Conservation (phyloP, 1,140 invertebrate species). For the Drosophila funebris region DNA sequence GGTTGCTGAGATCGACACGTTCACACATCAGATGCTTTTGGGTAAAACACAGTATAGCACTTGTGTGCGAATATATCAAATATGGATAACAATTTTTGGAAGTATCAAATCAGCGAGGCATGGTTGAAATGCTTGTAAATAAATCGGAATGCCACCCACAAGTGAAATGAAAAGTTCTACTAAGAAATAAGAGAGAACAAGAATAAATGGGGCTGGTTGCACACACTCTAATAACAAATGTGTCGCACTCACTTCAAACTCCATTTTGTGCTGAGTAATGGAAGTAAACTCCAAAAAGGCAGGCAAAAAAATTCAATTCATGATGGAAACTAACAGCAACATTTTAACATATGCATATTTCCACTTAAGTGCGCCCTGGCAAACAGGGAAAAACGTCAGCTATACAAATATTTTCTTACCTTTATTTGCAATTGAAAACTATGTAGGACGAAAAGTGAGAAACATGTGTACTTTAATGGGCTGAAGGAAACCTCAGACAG, state of each 20-base stretch:
- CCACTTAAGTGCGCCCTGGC: slow-evolving; percentile 3
- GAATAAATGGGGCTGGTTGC: background rate
- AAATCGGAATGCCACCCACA: slow-evolving; percentile 16
- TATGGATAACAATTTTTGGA: slow-evolving; percentile 1
- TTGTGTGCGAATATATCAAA: background rate
- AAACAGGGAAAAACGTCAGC: background rate
- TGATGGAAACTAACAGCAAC: background rate
- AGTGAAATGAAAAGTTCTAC: background rate
- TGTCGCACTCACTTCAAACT: slow-evolving; percentile 5
- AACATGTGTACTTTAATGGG: background rate
- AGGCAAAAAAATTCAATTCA: background rate
- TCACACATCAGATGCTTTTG: no score
- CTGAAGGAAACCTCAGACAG: background rate
- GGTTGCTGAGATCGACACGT: no score
- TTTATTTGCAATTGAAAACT: background rate
- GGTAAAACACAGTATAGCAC: slow-evolving; percentile 42
- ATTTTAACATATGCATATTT: slow-evolving; percentile 1
- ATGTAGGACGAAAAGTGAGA: background rate
- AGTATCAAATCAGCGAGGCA: slow-evolving; percentile 1
- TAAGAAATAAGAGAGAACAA: slow-evolving; percentile 5
- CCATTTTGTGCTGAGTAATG: slow-evolving; percentile 13
- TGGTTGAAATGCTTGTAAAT: slow-evolving; percentile 15
- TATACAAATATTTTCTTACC: slow-evolving; percentile 8
- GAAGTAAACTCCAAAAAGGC: background rate
- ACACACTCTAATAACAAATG: slow-evolving; percentile 18